Conservation (phyloP, 2,888 invertebrate species). For the Chloroclysta siterata region DNA sequence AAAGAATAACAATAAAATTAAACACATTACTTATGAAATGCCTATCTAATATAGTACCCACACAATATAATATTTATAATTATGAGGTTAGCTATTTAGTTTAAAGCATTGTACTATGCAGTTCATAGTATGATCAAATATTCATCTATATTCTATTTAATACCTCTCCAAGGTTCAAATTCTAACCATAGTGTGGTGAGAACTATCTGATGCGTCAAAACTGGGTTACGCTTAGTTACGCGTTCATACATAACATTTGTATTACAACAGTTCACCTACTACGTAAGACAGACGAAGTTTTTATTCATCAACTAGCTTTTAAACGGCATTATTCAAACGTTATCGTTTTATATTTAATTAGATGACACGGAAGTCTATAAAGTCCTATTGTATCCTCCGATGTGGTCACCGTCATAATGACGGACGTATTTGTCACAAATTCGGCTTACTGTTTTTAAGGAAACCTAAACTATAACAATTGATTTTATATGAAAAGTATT, state of each 20-base stretch:
- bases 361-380: too few species aligned
- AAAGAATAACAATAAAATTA: slow-evolving; percentile 43
- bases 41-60: too few species aligned
- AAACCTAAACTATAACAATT: too few species aligned
- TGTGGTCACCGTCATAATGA: background rate
- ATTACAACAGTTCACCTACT: slow-evolving; percentile 40
- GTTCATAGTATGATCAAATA: background rate
- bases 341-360: background rate
- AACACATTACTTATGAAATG: slow-evolving; percentile 20
- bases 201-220: slow-evolving; percentile 47
- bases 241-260: slow-evolving; percentile 46
- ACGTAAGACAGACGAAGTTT: slow-evolving; percentile 36
- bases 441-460: too few species aligned
- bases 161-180: slow-evolving; percentile 50
- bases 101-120: background rate
- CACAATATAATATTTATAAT: too few species aligned
- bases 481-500: too few species aligned
- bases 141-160: background rate
- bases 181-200: slow-evolving; percentile 45
- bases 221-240: slow-evolving; percentile 53
- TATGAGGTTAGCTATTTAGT: background rate
- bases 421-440: background rate
- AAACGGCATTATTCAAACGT: slow-evolving; percentile 20
- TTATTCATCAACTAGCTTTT: slow-evolving; percentile 26
- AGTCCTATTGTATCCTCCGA: too few species aligned